Conservation (phyloP, 2,888 invertebrate species). For the Halictus ligatus region DNA sequence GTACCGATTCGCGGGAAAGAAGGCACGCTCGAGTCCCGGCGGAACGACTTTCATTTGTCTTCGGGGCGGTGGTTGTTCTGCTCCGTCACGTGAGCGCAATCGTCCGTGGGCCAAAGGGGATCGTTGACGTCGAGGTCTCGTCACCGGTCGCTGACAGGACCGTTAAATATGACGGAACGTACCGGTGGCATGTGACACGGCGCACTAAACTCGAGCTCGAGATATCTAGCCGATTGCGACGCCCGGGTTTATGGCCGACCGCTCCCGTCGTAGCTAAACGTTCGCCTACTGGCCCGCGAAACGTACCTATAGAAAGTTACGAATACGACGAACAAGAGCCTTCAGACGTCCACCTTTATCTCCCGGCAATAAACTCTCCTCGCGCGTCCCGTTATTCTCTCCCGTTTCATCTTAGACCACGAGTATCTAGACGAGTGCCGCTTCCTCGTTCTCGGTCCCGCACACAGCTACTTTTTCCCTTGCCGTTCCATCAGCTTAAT, state of each 20-base stretch:
- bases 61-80: not conserved
- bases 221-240: constrained; percentile 60
- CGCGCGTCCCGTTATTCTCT: not conserved
- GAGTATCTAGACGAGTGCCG: not conserved
- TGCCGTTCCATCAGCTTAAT: constrained; percentile 59
- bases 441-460: not conserved
- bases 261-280: not conserved
- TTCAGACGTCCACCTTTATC: constrained; percentile 67
- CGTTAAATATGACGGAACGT: constrained; percentile 29
- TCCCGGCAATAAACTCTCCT: constrained; percentile 57
- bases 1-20: not conserved
- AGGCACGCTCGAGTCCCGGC: not conserved
- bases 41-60: constrained; percentile 42
- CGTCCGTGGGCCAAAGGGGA: constrained; percentile 10
- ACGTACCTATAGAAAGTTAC: constrained; percentile 67
- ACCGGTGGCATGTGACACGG: constrained; percentile 14
- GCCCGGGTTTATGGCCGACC: constrained; percentile 64
- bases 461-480: not conserved
- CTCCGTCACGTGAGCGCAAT: not conserved
- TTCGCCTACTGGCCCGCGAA: constrained; percentile 34
- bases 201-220: constrained; percentile 36
- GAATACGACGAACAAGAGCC: constrained; percentile 67
- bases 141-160: constrained; percentile 6
- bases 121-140: not conserved
- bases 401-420: not conserved